A percentile compares a stretch with the other conserved stretches of the same genome.
Evolutionary conservation across 2,888 invertebrate species (phyloP).

Genomic region (Hydrotaea cyrtoneurina): DNA sequence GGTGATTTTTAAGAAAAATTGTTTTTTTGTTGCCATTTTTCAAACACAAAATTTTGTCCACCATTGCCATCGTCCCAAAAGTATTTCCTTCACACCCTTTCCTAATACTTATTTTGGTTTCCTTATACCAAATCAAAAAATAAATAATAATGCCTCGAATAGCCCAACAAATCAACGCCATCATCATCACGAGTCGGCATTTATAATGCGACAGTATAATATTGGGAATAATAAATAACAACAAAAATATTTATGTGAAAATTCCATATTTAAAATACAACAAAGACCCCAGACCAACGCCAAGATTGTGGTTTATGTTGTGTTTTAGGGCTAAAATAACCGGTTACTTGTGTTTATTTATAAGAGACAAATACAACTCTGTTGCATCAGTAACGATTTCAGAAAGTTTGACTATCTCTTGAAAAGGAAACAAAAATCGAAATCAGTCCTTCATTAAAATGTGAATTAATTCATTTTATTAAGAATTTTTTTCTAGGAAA

Average conservation of each 20-base stretch:
- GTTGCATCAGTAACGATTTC: too few species aligned
- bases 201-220: slow-evolving; percentile 26
- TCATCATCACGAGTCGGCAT: slow-evolving; percentile 11
- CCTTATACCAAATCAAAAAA: neutral
- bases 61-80: neutral
- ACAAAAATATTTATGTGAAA: neutral
- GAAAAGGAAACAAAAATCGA: too few species aligned
- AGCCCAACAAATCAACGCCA: slow-evolving; percentile 24
- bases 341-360: too few species aligned
- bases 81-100: neutral
- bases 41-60: too few species aligned
- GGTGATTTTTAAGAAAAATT: too few species aligned
- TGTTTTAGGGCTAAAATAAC: neutral
- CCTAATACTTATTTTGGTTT: slow-evolving; percentile 13
- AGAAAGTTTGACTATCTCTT: too few species aligned
- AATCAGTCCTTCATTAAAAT: too few species aligned
- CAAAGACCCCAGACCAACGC: slow-evolving; percentile 1
- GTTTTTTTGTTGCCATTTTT: too few species aligned
- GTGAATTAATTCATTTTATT: too few species aligned
- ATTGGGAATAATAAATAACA: too few species aligned
- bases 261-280: slow-evolving; percentile 10
- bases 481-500: too few species aligned
- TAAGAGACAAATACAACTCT: too few species aligned
- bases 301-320: neutral
- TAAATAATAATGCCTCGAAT: neutral